phyloP scores from a whole-genome alignment of 2,888 invertebrate species.

The Hypomecis punctinalis region DNA sequence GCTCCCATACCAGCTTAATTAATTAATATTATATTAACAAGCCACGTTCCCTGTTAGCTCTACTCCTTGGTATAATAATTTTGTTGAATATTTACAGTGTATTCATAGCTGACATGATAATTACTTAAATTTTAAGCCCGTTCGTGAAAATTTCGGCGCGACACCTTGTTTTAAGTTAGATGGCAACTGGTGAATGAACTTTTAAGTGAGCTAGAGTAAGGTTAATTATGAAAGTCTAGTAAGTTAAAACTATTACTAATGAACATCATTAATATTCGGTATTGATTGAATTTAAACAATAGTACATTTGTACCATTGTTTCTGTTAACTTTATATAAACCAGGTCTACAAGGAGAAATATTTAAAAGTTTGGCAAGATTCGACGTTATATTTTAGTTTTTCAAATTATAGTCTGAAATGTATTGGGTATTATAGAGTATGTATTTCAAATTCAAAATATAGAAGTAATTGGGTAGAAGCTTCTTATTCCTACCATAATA shows the following conservation, averaged over 20 bases:
- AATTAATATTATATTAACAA: conserved; percentile 73
- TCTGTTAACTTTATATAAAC: no score
- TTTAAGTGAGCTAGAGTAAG: conserved; percentile 9
- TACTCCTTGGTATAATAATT: conserved; percentile 65
- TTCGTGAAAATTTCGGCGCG: conserved; percentile 13
- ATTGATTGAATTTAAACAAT: neutral
- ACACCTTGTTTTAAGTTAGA: conserved; percentile 11
- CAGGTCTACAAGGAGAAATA: no score
- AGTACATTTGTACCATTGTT: neutral
- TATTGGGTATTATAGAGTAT: no score
- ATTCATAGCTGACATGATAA: conserved; percentile 51
- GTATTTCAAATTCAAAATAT: no score
- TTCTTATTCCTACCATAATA: no score
- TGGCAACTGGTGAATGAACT: conserved; percentile 7
- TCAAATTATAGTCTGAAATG: no score
- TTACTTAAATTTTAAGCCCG: conserved; percentile 43
- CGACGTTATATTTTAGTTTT: no score
- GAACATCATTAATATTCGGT: neutral
- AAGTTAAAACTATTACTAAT: conserved; percentile 4
- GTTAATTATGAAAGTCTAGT: conserved; percentile 7
- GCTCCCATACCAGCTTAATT: conserved; percentile 62
- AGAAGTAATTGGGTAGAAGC: no score
- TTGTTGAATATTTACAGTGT: conserved; percentile 65
- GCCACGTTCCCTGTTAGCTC: conserved; percentile 62
- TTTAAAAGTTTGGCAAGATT: no score